Conservation (phyloP, 2,797 vertebrate genomes). For the Galagoides demidoff region DNA sequence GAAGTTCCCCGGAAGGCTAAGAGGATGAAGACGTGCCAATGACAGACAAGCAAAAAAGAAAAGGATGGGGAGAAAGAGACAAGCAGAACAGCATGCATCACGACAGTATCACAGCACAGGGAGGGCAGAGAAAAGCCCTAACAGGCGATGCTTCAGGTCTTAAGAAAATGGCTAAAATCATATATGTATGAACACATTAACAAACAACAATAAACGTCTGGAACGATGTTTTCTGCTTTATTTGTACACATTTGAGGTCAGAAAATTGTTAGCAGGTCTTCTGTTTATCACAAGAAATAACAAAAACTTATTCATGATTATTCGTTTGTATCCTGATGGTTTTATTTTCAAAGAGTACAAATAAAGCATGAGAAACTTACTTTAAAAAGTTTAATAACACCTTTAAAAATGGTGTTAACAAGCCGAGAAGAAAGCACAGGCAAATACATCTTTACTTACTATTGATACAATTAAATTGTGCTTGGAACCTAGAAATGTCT, state of each 20-base stretch:
- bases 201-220: constrained; percentile 66
- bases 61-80: constrained; percentile 70
- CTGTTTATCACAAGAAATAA: constrained; percentile 57
- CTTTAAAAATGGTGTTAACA: constrained; percentile 52
- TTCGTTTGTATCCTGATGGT: constrained; percentile 69
- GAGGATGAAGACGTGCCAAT: constrained; percentile 85
- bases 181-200: constrained; percentile 55
- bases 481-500: constrained; percentile 32
- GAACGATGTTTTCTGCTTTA: constrained; percentile 72
- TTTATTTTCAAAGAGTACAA: constrained; percentile 80
- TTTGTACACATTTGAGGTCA: constrained; percentile 38
- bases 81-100: constrained; percentile 87
- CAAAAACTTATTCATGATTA: not conserved
- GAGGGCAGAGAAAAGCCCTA: constrained; percentile 65
- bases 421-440: constrained; percentile 52
- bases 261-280: not conserved
- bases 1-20: constrained; percentile 91
- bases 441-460: constrained; percentile 55
- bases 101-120: constrained; percentile 74
- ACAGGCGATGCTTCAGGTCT: constrained; percentile 48
- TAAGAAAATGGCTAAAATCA: constrained; percentile 51
- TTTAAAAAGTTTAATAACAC: constrained; percentile 65
- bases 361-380: constrained; percentile 68
- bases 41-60: constrained; percentile 79
- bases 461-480: constrained; percentile 3